Base-by-base conservation (phyloP, 2,888 invertebrate species). In the Drosophila testacea region DNA sequence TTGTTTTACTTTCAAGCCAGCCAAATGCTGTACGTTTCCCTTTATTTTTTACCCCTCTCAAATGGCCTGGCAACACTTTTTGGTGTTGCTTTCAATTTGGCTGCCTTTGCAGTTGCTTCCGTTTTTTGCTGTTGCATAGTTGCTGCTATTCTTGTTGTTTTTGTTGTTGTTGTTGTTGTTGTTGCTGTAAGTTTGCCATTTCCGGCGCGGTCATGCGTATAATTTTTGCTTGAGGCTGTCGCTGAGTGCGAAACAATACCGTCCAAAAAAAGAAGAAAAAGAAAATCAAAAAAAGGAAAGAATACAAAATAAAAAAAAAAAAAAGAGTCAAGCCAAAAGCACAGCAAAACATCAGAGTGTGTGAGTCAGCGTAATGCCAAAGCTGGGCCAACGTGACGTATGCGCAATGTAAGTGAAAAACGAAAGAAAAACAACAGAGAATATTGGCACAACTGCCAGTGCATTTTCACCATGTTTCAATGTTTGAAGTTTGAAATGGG, bases 201-300 rank as follows among this genome's bases (percentile, higher is more conserved):
- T 86, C 89, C 79, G 88, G 85, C 69, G 88, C 83, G 79, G 85
- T 83, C 88, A 86, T 83, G 88, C 89, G 89, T 88, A 88, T 84
- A 88, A 86, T 86, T 89, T 81, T 85, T 77, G 81, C 87, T 89
- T 83, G 77, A 77, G 82, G 80, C 87, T 85, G 83, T 81, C 87
- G 86, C 78, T 79, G 83, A 81, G 83, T 67, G 71, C 73, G 75
- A 80, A 88, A 89, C 83, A 87, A 89, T 89, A 77, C 60, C 59
- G 50, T 71, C 51, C 63, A 39, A 65, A 70, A 70, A 65, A 55
- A 55, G 54, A 54, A 27, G 9, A 28, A 32, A 41, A 42, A 55
- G 38, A 54, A 74, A 64, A 71, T 59, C 65, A 75, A 78, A 60
- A 28, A 55, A 42, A 44, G 44, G 32, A 56, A 44, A 46, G n/a